phyloP scores from a whole-genome alignment of 1,140 invertebrate genomes.

The Conus ventricosus region DNA sequence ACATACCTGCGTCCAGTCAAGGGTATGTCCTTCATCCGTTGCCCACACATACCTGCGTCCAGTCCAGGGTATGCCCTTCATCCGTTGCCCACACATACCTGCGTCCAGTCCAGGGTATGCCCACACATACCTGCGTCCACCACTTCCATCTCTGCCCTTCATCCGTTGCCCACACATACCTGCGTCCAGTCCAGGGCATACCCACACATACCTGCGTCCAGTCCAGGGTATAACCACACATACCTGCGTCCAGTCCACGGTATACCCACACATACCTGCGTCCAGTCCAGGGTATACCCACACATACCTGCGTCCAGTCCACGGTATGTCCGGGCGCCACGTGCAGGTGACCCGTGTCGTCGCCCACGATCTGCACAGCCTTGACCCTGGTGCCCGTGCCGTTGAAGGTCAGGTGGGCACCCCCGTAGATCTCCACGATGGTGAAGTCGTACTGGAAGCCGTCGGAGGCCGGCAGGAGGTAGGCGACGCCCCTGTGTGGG shows the following conservation, averaged over 20 bases:
- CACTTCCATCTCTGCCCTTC: too few species aligned
- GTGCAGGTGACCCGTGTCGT: conserved; percentile 65
- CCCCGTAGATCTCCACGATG: conserved; percentile 61
- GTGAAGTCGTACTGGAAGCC: conserved; percentile 57
- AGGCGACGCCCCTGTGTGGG: conserved; percentile 57
- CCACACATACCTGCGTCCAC: too few species aligned
- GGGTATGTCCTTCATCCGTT: background rate
- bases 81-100: conserved; percentile 30
- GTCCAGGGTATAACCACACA: too few species aligned
- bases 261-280: conserved; percentile 36
- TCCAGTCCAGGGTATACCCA: background rate
- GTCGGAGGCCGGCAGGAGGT: conserved; percentile 45
- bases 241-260: conserved; percentile 35
- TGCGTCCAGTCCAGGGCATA: too few species aligned
- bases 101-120: too few species aligned
- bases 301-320: conserved; percentile 56
- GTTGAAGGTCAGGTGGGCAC: conserved; percentile 56
- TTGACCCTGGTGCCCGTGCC: conserved; percentile 51
- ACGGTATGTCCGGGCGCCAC: conserved; percentile 58
- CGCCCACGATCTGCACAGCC: conserved; percentile 53
- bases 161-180: too few species aligned
- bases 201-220: too few species aligned
- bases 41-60: too few species aligned
- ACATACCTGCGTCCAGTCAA: conserved; percentile 30
- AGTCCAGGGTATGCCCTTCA: too few species aligned